phyloP scores from a whole-genome alignment of 2,888 invertebrate genomes.

The Drosophila prolongata region DNA sequence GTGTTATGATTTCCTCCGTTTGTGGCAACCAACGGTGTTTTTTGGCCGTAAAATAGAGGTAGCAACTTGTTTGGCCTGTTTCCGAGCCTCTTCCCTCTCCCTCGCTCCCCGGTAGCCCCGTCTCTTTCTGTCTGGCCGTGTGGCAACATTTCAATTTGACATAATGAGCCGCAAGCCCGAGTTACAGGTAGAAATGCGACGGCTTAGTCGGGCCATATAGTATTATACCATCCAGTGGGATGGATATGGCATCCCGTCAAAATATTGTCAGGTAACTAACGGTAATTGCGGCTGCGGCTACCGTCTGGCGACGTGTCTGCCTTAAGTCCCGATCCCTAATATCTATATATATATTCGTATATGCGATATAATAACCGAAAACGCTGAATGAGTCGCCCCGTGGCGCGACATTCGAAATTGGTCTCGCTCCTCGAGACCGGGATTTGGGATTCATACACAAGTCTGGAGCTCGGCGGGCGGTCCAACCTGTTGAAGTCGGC shows the following conservation, averaged over 20 bases:
- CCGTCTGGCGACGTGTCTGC: conserved; percentile 54
- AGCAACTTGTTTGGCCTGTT: conserved; percentile 63
- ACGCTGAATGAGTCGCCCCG: conserved; percentile 75
- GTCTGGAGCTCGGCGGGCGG: conserved; percentile 51
- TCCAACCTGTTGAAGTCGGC: conserved; percentile 65
- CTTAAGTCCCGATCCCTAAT: conserved; percentile 8
- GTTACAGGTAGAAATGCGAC: conserved; percentile 16
- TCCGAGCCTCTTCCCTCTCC: conserved; percentile 1
- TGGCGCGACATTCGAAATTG: conserved; percentile 52
- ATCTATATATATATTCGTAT: neutral
- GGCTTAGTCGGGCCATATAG: conserved; percentile 28
- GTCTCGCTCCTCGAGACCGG: conserved; percentile 16
- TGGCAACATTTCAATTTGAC: conserved; percentile 71
- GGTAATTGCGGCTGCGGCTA: conserved; percentile 73
- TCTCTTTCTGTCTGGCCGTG: conserved; percentile 30
- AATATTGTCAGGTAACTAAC: conserved; percentile 67
- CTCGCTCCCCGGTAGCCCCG: neutral
- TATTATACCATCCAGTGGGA: conserved; percentile 7
- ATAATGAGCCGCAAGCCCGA: conserved; percentile 61
- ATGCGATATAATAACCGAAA: conserved; percentile 23
- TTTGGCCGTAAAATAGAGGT: conserved; percentile 30
- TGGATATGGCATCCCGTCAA: conserved; percentile 50
- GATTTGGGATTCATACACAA: neutral
- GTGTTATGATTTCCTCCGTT: conserved; percentile 16
- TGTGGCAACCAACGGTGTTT: conserved; percentile 22